Percentiles rank a stretch among this genome's conserved stretches.
phyloP scores from a whole-genome alignment of 2,113 vertebrate species.

The Cyanistes caeruleus region DNA sequence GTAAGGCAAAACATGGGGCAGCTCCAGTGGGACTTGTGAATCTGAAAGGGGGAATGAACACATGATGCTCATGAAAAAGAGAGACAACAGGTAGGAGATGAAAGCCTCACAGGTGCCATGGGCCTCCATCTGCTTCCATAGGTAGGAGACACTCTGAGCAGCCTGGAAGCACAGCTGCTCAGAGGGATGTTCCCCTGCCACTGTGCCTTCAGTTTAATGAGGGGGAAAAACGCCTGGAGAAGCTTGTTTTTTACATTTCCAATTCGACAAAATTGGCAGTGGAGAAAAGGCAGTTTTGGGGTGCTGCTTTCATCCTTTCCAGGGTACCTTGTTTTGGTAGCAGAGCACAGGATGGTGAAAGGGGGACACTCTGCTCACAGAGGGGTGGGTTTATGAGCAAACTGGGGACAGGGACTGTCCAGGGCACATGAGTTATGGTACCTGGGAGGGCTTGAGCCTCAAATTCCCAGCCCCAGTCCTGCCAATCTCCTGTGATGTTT shows the following conservation, averaged over 20 bases:
- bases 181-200: background rate
- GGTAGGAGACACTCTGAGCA: background rate
- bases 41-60: background rate
- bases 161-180: slow-evolving; percentile 28
- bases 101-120: background rate
- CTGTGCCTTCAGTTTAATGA: background rate
- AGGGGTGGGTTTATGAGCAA: background rate
- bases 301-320: background rate
- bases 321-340: background rate
- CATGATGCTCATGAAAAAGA: background rate
- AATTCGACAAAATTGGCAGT: background rate
- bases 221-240: background rate
- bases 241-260: background rate
- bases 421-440: background rate
- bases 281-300: background rate
- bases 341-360: background rate
- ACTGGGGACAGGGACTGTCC: fast-evolving
- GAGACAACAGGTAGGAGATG: background rate
- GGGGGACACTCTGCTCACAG: background rate
- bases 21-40: background rate
- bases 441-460: background rate
- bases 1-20: background rate
- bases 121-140: background rate
- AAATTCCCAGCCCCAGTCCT: background rate
- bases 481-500: background rate